A percentile compares a stretch with the other conserved stretches of the same genome.
phyloP scores from a whole-genome alignment of 2,113 vertebrate species.

The Epinephelus cyanopodus region DNA sequence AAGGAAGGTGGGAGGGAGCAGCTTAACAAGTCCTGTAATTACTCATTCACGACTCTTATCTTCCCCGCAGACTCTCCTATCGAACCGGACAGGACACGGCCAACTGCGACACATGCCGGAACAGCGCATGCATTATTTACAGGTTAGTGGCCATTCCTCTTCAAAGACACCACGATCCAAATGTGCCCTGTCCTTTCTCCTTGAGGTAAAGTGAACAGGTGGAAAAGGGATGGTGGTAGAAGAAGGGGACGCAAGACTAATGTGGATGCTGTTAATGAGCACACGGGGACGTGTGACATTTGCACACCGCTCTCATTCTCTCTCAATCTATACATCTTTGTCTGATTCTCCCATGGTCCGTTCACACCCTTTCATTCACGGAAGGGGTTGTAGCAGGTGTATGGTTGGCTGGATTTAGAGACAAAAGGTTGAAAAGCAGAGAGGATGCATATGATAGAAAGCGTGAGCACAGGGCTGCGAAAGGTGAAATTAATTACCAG shows the following conservation, averaged over 20 bases:
- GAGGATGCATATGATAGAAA: slow-evolving; percentile 1
- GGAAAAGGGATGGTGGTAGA: background rate
- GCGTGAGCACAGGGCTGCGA: background rate
- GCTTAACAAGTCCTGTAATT: slow-evolving; percentile 76
- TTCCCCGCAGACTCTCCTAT: slow-evolving; percentile 93
- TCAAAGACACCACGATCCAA: slow-evolving; percentile 60
- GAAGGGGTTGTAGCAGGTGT: slow-evolving; percentile 2
- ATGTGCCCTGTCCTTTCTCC: slow-evolving; percentile 51
- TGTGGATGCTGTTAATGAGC: slow-evolving; percentile 57
- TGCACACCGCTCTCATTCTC: slow-evolving; percentile 23
- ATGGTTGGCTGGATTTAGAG: background rate
- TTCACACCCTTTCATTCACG: background rate
- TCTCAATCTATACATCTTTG: slow-evolving; percentile 32
- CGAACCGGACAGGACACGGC: slow-evolving; percentile 99
- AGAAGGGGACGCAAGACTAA: slow-evolving; percentile 35
- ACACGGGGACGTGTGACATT: slow-evolving; percentile 47
- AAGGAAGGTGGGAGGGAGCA: slow-evolving; percentile 51
- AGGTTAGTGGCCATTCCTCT: slow-evolving; percentile 87
- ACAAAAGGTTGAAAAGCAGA: slow-evolving; percentile 31
- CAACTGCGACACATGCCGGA: slow-evolving; percentile 99
- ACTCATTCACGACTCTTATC: slow-evolving; percentile 82
- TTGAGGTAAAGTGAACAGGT: slow-evolving; percentile 36
- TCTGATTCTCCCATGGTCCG: background rate
- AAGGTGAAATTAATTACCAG: slow-evolving; percentile 65
- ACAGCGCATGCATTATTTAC: slow-evolving; percentile 99